Evolutionary conservation across 2,888 invertebrate genomes (phyloP), one percentile per base, ranked within the genome.

Genomic region (Eristalinus aeneus): DNA sequence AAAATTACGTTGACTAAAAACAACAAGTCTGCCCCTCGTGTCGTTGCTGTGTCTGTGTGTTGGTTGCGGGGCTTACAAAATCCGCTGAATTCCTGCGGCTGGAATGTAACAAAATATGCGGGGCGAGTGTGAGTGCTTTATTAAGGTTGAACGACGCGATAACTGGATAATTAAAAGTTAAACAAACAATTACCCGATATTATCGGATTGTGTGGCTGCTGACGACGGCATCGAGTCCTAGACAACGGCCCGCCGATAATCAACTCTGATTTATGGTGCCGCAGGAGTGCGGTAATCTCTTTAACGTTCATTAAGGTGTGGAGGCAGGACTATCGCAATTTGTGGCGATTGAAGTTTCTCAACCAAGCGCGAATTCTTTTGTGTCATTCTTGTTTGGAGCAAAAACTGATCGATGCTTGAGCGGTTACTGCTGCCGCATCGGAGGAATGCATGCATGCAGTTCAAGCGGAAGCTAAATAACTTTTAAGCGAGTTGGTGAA

Each of bases 231-330:
- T 2, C 22, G 56, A 12, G 10, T 56, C 23, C 22, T 22, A 56
- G 68, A 83, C 68, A 82, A 64, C 65, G 76, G 67, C 61, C 60
- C 56, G 69, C 69, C 58, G 74, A 74, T 73, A 72, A 82, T 77
- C 46, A 46, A 58, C 68, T 77, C 56, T 63, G 77, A 83, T 83
- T 78, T 73, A 83, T 73, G 72, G 77, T 73, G 77, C 77, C 82
- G 68, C 82, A 46, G 22, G 56, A 67, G 53, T 76, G 64, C 60
- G 53, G 39, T 65, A 71, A 54, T 65, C 27, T 34, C 67, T 10
- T 32, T 46, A 58, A 31, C 56, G n/a, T n/a, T 83, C 32, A 20
- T 20, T 74, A 56, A 65, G 65, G 20, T 58, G 54, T 56, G 54
- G 6, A 16, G 23, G 20, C 46, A 65, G 34, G 54, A 58, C 31